Evolutionary conservation across 2,888 invertebrate genomes (phyloP).

Genomic region (Neocrepidodera transversa): DNA sequence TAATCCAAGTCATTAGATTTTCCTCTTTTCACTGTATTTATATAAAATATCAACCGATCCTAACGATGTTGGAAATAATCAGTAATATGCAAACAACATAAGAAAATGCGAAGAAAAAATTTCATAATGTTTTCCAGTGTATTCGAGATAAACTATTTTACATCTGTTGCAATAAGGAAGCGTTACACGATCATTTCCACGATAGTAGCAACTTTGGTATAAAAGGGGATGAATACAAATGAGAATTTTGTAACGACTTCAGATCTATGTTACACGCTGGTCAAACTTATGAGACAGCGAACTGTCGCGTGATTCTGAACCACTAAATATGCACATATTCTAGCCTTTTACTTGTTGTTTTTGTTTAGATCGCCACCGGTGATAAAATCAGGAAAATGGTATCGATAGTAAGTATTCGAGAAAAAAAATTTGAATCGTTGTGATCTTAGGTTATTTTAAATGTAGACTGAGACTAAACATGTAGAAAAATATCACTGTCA

Average conservation of each 20-base stretch:
- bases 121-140: neutral
- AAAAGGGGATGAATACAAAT: conserved; percentile 56
- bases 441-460: too few relatives aligned
- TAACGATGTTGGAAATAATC: too few relatives aligned
- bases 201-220: conserved; percentile 45
- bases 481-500: too few relatives aligned
- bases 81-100: too few relatives aligned
- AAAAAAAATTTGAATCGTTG: too few relatives aligned
- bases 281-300: conserved; percentile 55
- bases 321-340: conserved; percentile 57
- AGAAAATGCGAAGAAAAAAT: too few relatives aligned
- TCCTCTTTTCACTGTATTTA: too few relatives aligned
- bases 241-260: conserved; percentile 56
- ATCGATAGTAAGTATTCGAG: neutral
- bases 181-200: conserved; percentile 20
- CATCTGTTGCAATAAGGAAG: conserved; percentile 26
- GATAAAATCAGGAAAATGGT: conserved; percentile 1
- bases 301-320: conserved; percentile 50
- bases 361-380: neutral
- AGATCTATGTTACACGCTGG: conserved; percentile 59
- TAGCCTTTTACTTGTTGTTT: neutral
- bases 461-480: too few relatives aligned
- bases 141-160: conserved; percentile 3
- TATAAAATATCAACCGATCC: too few relatives aligned
- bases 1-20: too few relatives aligned